Evolutionary conservation across 2,888 invertebrate species (phyloP).

Genomic region (Spilosoma lubricipeda): DNA sequence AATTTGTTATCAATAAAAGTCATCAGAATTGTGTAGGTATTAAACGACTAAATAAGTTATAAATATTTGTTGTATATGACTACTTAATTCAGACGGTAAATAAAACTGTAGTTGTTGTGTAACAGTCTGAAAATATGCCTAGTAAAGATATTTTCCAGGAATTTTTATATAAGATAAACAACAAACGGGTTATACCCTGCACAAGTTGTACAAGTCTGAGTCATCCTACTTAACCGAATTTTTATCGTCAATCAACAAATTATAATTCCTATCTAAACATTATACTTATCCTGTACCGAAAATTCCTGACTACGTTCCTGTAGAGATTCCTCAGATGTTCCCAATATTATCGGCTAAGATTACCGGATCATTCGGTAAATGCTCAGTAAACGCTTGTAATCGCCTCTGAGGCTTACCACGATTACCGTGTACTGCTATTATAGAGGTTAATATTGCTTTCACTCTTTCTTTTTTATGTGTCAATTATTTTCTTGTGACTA

Average conservation of each 20-base stretch:
- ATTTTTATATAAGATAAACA: neutral
- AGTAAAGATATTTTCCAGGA: neutral
- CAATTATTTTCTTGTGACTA: constrained; percentile 1
- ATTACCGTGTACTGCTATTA: constrained; percentile 77
- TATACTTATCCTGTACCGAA: constrained; percentile 67
- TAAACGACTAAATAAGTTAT: no score
- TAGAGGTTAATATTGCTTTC: constrained; percentile 56
- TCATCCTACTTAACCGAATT: constrained; percentile 54
- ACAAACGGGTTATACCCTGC: neutral
- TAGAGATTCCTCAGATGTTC: constrained; percentile 69
- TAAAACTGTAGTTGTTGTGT: no score
- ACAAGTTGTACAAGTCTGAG: constrained; percentile 13
- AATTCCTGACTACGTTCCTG: constrained; percentile 58
- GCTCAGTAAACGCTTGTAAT: constrained; percentile 74
- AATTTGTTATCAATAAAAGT: no score
- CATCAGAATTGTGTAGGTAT: no score
- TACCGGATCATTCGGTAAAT: constrained; percentile 82
- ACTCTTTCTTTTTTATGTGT: constrained; percentile 42
- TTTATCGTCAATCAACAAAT: constrained; percentile 56
- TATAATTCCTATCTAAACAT: constrained; percentile 66
- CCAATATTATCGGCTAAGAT: constrained; percentile 71
- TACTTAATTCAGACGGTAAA: no score
- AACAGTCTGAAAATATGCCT: neutral
- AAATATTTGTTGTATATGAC: no score
- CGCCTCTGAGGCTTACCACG: constrained; percentile 75